These are phyloP conservation scores for Ondatra zibethicus DNA, from an alignment of 2,113 vertebrate genomes.

Conservation along the genomic window DNA sequence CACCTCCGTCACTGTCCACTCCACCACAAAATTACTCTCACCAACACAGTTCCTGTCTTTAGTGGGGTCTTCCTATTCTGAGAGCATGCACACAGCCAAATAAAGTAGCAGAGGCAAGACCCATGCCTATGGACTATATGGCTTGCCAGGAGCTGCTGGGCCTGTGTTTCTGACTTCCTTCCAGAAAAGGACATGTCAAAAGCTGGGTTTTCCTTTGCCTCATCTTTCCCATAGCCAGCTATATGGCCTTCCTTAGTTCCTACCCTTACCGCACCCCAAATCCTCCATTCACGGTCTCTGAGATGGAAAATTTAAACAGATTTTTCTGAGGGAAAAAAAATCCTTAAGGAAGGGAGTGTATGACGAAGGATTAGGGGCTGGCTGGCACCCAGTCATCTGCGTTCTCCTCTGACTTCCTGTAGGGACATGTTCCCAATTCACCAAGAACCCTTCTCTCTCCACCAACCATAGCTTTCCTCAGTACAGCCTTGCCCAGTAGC, in stretches of 20 bases:
- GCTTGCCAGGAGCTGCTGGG: background rate
- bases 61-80: constrained; percentile 61
- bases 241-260: background rate
- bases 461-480: background rate
- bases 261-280: constrained; percentile 33
- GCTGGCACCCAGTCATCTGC: background rate
- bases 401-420: constrained; percentile 28
- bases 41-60: constrained; percentile 14
- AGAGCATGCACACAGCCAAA: background rate
- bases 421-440: background rate
- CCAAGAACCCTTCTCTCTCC: background rate
- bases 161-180: background rate
- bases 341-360: constrained; percentile 64
- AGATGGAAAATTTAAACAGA: constrained; percentile 60
- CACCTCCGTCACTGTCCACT: constrained; percentile 47
- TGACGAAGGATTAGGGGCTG: constrained; percentile 55
- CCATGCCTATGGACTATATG: accelerated
- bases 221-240: background rate
- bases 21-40: constrained; percentile 65
- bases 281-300: constrained; percentile 32
- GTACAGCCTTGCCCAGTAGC: background rate
- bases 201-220: background rate
- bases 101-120: background rate
- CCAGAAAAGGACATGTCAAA: background rate
- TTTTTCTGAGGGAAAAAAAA: constrained; percentile 26